These are phyloP conservation scores for Platyrinchus mystaceus DNA, from an alignment of 2,797 vertebrate genomes.

Conservation along the genomic window DNA sequence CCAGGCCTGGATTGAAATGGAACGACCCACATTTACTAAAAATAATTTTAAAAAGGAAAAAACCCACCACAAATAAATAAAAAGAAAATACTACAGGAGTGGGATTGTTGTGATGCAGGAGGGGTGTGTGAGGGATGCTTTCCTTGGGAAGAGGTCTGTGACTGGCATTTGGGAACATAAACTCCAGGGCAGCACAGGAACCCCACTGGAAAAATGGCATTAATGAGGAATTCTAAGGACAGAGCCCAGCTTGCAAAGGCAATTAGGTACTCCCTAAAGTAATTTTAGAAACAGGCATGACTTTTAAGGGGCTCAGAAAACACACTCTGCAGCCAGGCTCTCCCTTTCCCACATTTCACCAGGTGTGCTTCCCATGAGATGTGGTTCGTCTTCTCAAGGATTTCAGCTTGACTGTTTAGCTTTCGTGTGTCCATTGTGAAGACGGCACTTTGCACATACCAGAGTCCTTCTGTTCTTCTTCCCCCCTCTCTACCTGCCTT, in stretches of 20 bases:
- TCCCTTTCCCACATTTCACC: not conserved
- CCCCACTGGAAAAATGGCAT: not conserved
- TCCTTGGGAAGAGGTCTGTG: not conserved
- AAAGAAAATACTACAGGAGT: not conserved
- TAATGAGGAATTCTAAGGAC: not conserved
- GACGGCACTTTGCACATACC: not conserved
- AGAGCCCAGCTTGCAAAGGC: not conserved
- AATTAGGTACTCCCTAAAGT: not conserved
- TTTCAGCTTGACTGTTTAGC: not conserved
- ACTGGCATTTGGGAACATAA: not conserved
- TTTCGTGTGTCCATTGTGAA: not conserved
- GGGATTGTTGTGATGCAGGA: not conserved
- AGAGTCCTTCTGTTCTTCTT: not conserved
- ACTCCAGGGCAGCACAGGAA: not conserved
- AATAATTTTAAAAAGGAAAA: not conserved
- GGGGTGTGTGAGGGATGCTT: not conserved
- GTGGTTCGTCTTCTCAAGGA: not conserved
- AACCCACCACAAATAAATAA: not conserved
- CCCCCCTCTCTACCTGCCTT: not conserved
- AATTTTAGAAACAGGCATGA: not conserved
- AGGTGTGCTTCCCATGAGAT: not conserved
- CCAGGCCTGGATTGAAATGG: not conserved
- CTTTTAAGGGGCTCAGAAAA: not conserved
- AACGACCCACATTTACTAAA: rapidly evolving
- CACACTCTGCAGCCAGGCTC: not conserved